Conservation (phyloP, 2,888 invertebrate genomes). For the Watsonalla cultraria region DNA sequence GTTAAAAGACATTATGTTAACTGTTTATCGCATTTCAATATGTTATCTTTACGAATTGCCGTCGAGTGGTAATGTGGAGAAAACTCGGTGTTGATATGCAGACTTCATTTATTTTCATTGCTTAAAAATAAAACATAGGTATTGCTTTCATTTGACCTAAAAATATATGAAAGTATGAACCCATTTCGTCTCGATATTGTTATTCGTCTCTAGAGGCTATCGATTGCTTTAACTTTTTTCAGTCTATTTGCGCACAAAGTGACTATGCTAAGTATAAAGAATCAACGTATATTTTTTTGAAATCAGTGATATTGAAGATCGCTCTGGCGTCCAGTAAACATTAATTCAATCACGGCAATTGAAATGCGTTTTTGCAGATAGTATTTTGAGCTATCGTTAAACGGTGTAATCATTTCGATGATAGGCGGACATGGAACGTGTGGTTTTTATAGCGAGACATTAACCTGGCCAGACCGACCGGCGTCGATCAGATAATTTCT, state of each 20-base stretch:
- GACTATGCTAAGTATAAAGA: too few relatives aligned
- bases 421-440: constrained; percentile 27
- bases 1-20: constrained; percentile 57
- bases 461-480: constrained; percentile 32
- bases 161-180: neutral
- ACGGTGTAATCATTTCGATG: constrained; percentile 39
- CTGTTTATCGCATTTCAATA: constrained; percentile 57
- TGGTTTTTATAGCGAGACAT: constrained; percentile 26
- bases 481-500: constrained; percentile 32
- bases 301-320: neutral
- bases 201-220: neutral
- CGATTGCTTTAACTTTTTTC: neutral
- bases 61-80: constrained; percentile 44
- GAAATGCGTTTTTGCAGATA: constrained; percentile 30
- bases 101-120: constrained; percentile 44
- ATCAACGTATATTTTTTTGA: too few relatives aligned
- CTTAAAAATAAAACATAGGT: constrained; percentile 15
- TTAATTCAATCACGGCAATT: constrained; percentile 12
- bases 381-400: constrained; percentile 31
- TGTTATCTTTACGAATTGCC: constrained; percentile 56
- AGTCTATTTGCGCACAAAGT: too few relatives aligned
- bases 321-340: neutral
- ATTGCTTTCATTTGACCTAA: constrained; percentile 1
- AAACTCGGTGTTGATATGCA: constrained; percentile 38
- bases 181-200: neutral